Base-by-base conservation (phyloP, 2,113 vertebrate species). In the Condylura cristata region DNA sequence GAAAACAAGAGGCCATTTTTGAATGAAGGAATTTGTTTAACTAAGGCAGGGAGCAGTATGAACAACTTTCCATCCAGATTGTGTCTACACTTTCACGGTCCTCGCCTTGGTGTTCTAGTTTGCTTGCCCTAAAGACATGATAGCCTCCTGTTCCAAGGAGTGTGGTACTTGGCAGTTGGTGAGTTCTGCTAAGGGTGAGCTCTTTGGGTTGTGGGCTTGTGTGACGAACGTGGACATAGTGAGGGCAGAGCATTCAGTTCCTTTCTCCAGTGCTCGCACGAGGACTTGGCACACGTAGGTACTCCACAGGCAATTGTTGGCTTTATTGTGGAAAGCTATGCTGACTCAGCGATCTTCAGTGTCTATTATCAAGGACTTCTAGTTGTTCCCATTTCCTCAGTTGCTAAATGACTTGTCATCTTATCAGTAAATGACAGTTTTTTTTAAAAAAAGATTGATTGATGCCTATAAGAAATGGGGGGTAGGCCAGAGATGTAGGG, bases 341-440 rank as follows among this genome's bases (percentile, higher is more conserved):
- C 61, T 51, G 30, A 53, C 53, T 66, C 34, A 51, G 30, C 70
- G 41, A 37, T 66, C 13, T 41, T 39, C n/a, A 22, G 46, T 18
- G 26, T 61, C 8, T 63, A 46, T 74, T 37, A 51, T 39, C 44
- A 89, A 79, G n/a, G n/a, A 68, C 60, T 79, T 80, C 68, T 53
- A 9, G 30, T 41, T 37, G 14, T 76, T 72, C 93, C 32, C 6
- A 28, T 91, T 76, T 83, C 24, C 14, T 76, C 14, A 17, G 22
- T 97, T 97, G 94, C 97, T 97, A 95, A 96, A 95, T 97, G 88
- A 96, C 96, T 97, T 97, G 66, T 96, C 94, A 96, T 94, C 97
- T 93, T 96, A 94, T 97, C 95, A 97, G 68, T 89, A 82, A 68
- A n/a, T 96, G 94, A 74, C 89, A 96, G 91, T 17, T 51, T 46